Conservation (phyloP, 2,113 vertebrate species). For the Corythoichthys haematopterus region DNA sequence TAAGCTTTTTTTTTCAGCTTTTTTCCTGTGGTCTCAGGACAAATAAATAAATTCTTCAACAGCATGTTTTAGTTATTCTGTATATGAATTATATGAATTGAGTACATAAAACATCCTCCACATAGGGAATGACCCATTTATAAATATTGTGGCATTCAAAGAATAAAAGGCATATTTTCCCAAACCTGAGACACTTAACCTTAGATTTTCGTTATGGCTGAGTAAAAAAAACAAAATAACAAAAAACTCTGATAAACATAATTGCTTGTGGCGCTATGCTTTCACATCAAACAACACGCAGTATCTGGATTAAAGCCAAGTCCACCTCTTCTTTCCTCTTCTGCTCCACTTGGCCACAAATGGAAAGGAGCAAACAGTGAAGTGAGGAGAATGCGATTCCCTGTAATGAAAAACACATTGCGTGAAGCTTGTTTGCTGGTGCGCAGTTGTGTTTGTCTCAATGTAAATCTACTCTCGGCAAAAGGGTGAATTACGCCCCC, state of each 20-base stretch:
- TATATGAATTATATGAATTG: no score
- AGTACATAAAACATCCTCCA: no score
- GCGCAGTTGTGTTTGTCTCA: constrained; percentile 23
- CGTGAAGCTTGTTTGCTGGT: constrained; percentile 33
- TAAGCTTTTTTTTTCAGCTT: no score
- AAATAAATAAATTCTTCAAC: no score
- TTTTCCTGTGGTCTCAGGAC: no score
- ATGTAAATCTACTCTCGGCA: constrained; percentile 23
- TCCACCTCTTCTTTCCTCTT: constrained; percentile 1
- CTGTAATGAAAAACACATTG: constrained; percentile 68
- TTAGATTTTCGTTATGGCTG: background rate
- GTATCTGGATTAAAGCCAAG: background rate
- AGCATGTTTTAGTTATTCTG: no score
- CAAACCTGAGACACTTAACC: no score
- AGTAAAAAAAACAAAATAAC: background rate
- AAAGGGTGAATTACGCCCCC: constrained; percentile 32
- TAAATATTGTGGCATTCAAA: no score
- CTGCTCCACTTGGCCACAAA: constrained; percentile 15
- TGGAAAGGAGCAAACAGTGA: constrained; percentile 25
- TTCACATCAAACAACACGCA: background rate
- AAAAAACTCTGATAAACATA: background rate
- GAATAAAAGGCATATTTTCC: no score
- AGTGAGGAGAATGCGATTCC: constrained; percentile 54
- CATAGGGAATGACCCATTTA: no score
- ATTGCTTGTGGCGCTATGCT: background rate